Conservation (phyloP, 1,140 invertebrate genomes). For the Neodiprion fabricii region DNA sequence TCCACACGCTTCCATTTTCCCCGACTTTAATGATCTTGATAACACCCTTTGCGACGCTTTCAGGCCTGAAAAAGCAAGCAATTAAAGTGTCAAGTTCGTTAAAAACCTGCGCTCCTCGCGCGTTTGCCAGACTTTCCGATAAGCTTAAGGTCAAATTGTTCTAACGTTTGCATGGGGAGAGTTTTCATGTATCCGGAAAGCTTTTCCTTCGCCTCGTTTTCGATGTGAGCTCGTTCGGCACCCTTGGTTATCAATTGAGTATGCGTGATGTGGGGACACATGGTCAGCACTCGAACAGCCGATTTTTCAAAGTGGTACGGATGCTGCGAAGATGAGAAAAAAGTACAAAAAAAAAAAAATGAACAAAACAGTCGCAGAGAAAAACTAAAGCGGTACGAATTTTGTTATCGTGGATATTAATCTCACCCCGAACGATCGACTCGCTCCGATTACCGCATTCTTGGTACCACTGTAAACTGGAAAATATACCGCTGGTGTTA, state of each 20-base stretch:
- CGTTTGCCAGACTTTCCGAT: not conserved
- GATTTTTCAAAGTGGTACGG: slow-evolving; percentile 41
- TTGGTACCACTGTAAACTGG: slow-evolving; percentile 71
- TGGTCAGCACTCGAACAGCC: slow-evolving; percentile 53
- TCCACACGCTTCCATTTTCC: slow-evolving; percentile 53
- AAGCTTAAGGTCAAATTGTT: not conserved
- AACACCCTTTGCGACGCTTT: slow-evolving; percentile 47
- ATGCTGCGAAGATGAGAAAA: slow-evolving; percentile 31
- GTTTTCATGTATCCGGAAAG: slow-evolving; percentile 40
- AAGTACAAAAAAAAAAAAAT: not conserved
- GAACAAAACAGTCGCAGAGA: not conserved
- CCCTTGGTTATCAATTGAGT: slow-evolving; percentile 40
- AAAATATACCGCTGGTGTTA: slow-evolving; percentile 59
- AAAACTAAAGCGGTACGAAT: not conserved
- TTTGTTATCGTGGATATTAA: not conserved
- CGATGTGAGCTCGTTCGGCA: slow-evolving; percentile 23
- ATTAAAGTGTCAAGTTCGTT: too few species aligned
- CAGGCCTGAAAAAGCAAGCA: slow-evolving; percentile 40
- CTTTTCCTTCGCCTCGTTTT: not conserved
- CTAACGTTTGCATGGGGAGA: slow-evolving; percentile 14
- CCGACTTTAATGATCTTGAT: slow-evolving; percentile 50
- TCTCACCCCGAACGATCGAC: slow-evolving; percentile 41
- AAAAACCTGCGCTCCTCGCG: not conserved
- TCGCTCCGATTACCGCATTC: slow-evolving; percentile 61
- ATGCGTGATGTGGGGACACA: slow-evolving; percentile 62